A percentile compares a stretch with the other conserved stretches of the same genome.
phyloP scores from a whole-genome alignment of 1,140 invertebrate genomes.

The Globodera rostochiensis region DNA sequence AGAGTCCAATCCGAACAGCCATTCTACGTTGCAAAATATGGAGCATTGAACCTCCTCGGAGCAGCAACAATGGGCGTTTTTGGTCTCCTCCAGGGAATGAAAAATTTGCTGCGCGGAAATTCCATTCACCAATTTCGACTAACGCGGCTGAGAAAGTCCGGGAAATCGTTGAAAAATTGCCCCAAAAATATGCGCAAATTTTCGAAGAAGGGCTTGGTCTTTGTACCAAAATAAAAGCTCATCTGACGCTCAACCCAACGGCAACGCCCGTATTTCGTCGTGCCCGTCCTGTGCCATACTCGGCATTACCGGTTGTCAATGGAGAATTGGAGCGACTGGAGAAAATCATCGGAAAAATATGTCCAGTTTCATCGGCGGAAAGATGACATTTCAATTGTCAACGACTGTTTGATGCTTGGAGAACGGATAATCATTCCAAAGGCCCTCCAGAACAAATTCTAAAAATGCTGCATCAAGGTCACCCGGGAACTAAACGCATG shows the following conservation, averaged over 20 bases:
- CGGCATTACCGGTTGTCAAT: conserved; percentile 52
- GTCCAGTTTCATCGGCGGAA: too few relatives aligned
- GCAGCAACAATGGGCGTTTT: background rate
- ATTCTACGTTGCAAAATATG: background rate
- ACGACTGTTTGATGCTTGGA: too few relatives aligned
- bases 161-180: background rate
- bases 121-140: background rate
- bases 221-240: conserved; percentile 42
- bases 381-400: too few relatives aligned
- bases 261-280: conserved; percentile 36
- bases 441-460: too few relatives aligned
- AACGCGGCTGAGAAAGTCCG: background rate
- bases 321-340: conserved; percentile 55
- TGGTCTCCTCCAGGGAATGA: background rate
- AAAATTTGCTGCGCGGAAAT: background rate
- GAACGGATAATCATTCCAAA: too few relatives aligned
- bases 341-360: background rate
- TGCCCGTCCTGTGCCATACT: conserved; percentile 54
- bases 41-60: background rate
- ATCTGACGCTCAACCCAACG: conserved; percentile 36
- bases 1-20: background rate
- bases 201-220: conserved; percentile 23
- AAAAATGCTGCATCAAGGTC: background rate
- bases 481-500: too few relatives aligned
- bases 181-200: conserved; percentile 13